Conservation (phyloP, 1,140 invertebrate genomes). For the Vollenhovia emeryi region DNA sequence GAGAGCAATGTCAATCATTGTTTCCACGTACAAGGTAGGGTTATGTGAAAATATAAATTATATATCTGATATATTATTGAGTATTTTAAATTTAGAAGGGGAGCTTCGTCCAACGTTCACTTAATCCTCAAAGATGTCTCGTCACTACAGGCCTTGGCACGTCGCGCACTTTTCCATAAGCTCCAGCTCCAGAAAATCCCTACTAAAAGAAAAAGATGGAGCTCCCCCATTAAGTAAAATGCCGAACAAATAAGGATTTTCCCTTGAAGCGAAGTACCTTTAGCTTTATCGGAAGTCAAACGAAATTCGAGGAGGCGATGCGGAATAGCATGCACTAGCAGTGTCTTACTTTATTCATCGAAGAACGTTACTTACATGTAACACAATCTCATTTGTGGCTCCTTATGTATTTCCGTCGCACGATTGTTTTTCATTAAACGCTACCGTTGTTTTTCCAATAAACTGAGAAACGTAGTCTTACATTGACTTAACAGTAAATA, state of each 20-base stretch:
- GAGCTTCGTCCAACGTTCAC: slow-evolving; percentile 22
- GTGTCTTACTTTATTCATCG: slow-evolving; percentile 57
- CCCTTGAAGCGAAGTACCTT: slow-evolving; percentile 47
- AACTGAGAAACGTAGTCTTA: not conserved
- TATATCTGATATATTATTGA: slow-evolving; percentile 15
- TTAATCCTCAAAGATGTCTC: slow-evolving; percentile 61
- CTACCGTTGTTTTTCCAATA: not conserved
- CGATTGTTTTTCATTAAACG: not conserved
- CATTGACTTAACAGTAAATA: not conserved
- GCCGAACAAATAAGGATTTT: slow-evolving; percentile 75
- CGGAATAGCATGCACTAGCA: slow-evolving; percentile 53
- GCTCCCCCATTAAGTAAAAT: slow-evolving; percentile 74
- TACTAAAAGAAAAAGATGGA: slow-evolving; percentile 66
- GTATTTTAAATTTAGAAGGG: slow-evolving; percentile 17
- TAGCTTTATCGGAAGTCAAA: slow-evolving; percentile 65
- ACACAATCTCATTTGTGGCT: slow-evolving; percentile 11
- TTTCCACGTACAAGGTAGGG: not conserved
- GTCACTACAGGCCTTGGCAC: slow-evolving; percentile 51
- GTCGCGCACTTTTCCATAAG: slow-evolving; percentile 62
- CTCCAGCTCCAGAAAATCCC: slow-evolving; percentile 63
- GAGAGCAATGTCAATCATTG: not conserved
- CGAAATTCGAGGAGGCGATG: slow-evolving; percentile 64
- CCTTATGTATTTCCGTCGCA: not conserved
- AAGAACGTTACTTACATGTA: slow-evolving; percentile 45
- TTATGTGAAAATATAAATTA: not conserved